These are phyloP conservation scores for Anguilla marmorata DNA, from an alignment of 2,797 vertebrate genomes.

Conservation along the genomic window DNA sequence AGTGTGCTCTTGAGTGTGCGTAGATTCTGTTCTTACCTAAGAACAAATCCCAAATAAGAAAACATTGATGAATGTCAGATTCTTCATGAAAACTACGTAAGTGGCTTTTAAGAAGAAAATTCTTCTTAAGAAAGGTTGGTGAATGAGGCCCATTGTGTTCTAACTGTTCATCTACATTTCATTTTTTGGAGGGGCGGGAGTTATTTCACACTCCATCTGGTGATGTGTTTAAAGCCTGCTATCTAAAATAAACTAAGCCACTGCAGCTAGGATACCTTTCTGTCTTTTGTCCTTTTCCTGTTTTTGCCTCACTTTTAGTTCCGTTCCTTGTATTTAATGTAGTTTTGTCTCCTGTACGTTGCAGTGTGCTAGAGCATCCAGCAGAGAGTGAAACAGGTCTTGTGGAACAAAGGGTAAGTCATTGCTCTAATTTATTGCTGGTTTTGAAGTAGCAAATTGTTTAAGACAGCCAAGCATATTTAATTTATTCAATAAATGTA, in stretches of 20 bases:
- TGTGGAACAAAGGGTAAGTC: conserved; percentile 52
- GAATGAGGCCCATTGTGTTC: neutral
- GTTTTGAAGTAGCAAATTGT: neutral
- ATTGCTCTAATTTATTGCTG: neutral
- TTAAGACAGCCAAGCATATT: no score
- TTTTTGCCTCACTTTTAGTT: neutral
- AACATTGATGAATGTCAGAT: no score
- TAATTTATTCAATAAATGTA: no score
- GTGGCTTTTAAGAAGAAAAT: no score
- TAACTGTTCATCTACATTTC: neutral
- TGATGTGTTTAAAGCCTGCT: no score
- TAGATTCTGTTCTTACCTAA: no score
- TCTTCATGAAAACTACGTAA: no score
- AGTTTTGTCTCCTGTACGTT: neutral
- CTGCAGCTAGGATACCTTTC: neutral
- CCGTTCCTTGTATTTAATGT: neutral
- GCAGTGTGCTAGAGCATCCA: conserved; percentile 38
- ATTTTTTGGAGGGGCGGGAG: no score
- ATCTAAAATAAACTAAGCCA: neutral
- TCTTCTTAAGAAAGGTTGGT: no score
- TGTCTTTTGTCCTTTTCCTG: neutral
- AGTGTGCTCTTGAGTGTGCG: no score
- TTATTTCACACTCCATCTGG: no score
- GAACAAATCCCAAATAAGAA: no score
- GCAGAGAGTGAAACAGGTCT: conserved; percentile 26